phyloP scores from a whole-genome alignment of 2,797 vertebrate species.

The Periophthalmus magnuspinnatus region DNA sequence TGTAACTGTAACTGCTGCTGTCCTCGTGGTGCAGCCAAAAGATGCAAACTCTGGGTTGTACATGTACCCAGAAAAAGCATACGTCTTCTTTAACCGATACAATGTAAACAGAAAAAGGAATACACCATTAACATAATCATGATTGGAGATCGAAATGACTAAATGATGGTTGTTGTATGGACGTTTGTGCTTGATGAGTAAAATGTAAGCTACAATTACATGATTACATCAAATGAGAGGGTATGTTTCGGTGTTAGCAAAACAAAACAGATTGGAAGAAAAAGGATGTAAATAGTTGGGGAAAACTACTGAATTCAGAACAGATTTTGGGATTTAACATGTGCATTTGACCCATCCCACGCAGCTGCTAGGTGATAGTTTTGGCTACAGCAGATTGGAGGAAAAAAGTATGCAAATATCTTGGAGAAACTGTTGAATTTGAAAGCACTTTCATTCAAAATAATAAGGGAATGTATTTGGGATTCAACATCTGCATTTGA shows the following conservation, averaged over 20 bases:
- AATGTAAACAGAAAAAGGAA: neutral
- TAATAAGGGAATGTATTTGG: too few species aligned
- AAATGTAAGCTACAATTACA: conserved; percentile 2
- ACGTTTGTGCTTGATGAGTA: neutral
- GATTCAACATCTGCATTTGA: too few species aligned
- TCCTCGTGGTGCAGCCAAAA: too few species aligned
- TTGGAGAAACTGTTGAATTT: too few species aligned
- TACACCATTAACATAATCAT: neutral
- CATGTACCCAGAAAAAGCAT: too few species aligned
- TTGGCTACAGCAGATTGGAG: too few species aligned
- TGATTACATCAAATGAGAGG: neutral
- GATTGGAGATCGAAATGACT: neutral
- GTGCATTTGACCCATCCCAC: neutral
- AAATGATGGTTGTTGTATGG: neutral
- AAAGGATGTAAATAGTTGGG: neutral
- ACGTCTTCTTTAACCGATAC: neutral
- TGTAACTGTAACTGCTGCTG: too few species aligned
- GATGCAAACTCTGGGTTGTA: too few species aligned
- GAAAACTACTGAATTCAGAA: neutral
- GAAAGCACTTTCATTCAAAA: too few species aligned
- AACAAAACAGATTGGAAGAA: neutral
- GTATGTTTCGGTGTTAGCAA: neutral
- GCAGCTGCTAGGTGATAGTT: too few species aligned
- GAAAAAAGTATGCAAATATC: too few species aligned
- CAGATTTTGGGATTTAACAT: too few species aligned